Base-by-base conservation (phyloP, 2,113 vertebrate genomes). In the Trematocara stigmaticum region DNA sequence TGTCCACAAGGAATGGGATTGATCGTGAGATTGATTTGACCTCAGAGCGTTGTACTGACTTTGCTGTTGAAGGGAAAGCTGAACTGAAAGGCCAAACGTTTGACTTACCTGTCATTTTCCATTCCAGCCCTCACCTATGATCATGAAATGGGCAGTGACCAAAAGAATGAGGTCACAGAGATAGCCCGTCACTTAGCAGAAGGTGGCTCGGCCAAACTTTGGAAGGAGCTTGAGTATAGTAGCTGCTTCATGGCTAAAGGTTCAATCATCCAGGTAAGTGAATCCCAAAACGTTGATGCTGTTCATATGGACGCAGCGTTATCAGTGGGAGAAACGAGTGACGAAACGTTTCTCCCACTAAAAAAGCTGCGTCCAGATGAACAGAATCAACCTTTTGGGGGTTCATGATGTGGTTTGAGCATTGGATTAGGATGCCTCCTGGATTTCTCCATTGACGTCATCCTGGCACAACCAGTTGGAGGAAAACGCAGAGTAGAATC, bases 271-370 rank as follows among this genome's bases (percentile, higher is more conserved):
- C 1, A 59, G 29, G 56, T 59, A 59, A 18, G 29, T 59, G 10
- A 59, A 59, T 59, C 15, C 56, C 29, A 59, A 59, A 1, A 2
- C 0, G 2, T 10, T 6, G 3, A 34, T 10, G 34, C 29, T 61
- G 57, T 61, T 34, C 57, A 61, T 3, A 0, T 18, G 57, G 8
- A 34, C 3, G 8, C 15, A 18, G 5, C 1, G 1, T 34, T 61
- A 10, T 61, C 57, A 3, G 57, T 0, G 0, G 1, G 57, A 18
- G 57, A 4, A n/a, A 35, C 0, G 31, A 61, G 57, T 35, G 31
- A 35, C 1, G 0, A 35, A 61, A 2, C 1, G 0, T 61, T 61
- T 2, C 59, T 64, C 31, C 59, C 9, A 35, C 59, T 35, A 0
- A 61, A 0, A 35, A 35, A 0, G 57, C 16, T 64, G 16, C 31